Evolutionary conservation across 2,888 invertebrate genomes (phyloP).

Genomic region (Oscheius onirici): DNA sequence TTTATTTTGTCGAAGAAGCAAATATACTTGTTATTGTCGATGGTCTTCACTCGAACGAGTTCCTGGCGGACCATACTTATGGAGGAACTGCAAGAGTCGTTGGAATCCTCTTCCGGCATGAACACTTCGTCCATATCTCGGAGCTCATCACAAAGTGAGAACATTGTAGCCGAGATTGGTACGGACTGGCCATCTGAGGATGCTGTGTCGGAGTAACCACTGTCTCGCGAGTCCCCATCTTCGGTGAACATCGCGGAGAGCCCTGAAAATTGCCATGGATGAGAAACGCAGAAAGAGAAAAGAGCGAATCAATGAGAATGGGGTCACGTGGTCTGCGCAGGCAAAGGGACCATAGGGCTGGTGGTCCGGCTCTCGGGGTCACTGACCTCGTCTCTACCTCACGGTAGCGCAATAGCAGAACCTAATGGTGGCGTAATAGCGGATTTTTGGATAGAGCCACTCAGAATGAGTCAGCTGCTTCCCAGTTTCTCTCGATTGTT

Average conservation of each 20-base stretch:
- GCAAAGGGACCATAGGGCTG: constrained; percentile 1
- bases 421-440: not conserved
- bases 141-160: not conserved
- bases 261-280: not conserved
- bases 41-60: too few relatives aligned
- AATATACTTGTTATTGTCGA: too few relatives aligned
- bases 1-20: too few relatives aligned
- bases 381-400: constrained; percentile 1
- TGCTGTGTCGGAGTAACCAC: constrained; percentile 15
- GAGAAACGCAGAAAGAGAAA: not conserved
- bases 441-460: too few relatives aligned
- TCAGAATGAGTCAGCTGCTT: too few relatives aligned
- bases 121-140: constrained; percentile 27
- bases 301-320: not conserved
- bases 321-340: not conserved
- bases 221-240: constrained; percentile 28
- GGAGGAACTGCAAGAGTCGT: not conserved
- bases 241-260: constrained; percentile 15
- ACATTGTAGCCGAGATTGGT: not conserved
- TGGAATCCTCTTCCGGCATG: constrained; percentile 1
- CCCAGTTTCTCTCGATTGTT: too few relatives aligned
- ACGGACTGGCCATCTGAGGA: not conserved
- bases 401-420: too few relatives aligned
- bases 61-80: too few relatives aligned
- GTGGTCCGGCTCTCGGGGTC: constrained; percentile 2